These are phyloP conservation scores for Siderastrea radians DNA, from an alignment of 92 coral and sea anemone genomes.

Conservation along the genomic window DNA sequence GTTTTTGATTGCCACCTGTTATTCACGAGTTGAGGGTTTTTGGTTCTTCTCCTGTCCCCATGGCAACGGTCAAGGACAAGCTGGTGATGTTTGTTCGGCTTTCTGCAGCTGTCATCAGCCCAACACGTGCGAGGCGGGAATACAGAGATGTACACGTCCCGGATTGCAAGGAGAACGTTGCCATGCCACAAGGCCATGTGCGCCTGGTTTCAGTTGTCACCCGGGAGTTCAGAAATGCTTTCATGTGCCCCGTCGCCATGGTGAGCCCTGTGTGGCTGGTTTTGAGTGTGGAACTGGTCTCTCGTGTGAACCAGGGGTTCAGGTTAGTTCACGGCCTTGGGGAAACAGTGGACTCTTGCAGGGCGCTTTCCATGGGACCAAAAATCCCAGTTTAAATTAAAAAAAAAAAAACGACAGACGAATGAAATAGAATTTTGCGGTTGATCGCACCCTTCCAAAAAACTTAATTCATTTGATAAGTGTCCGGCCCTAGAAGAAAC, in stretches of 20 bases:
- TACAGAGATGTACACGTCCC: conserved; percentile 86
- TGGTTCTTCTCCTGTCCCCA: conserved; percentile 97
- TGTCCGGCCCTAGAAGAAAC: too few species aligned
- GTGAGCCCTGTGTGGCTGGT: conserved; percentile 96
- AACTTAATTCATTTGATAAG: too few species aligned
- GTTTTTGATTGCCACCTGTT: conserved; percentile 52
- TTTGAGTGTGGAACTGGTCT: conserved; percentile 85
- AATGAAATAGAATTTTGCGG: too few species aligned
- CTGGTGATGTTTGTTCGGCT: conserved; percentile 91
- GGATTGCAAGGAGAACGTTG: conserved; percentile 81
- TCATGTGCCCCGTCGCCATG: conserved; percentile 85
- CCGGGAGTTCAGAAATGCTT: conserved; percentile 98
- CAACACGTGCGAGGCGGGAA: conserved; percentile 94
- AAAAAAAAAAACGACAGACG: too few species aligned
- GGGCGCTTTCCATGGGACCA: too few species aligned
- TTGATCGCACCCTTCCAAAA: too few species aligned
- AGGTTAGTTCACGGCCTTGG: conserved; percentile 52
- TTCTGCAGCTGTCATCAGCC: conserved; percentile 91
- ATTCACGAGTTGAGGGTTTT: conserved; percentile 32
- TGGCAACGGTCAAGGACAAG: conserved; percentile 89
- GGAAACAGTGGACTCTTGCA: too few species aligned
- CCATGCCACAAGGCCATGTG: conserved; percentile 94
- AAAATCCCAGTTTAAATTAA: too few species aligned
- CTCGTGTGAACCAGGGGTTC: conserved; percentile 95
- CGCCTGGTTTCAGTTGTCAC: conserved; percentile 89